These are phyloP conservation scores for Acanthurus tractus DNA, from an alignment of 2,797 vertebrate species.

Conservation along the genomic window DNA sequence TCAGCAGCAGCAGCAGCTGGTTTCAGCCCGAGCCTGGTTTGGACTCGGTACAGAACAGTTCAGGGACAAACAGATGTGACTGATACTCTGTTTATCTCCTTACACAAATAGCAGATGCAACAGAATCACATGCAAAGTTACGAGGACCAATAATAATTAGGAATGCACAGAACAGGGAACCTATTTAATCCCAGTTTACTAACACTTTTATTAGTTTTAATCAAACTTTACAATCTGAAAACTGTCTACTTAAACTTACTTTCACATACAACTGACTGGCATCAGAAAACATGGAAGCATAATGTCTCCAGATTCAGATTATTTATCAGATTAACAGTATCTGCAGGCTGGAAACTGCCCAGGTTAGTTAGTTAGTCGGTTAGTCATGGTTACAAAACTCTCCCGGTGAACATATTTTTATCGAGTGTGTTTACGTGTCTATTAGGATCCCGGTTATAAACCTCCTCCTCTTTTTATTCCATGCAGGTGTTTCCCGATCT, in stretches of 20 bases:
- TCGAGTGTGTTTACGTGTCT: no score
- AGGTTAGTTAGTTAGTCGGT: not conserved
- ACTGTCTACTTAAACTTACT: not conserved
- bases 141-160: constrained; percentile 13
- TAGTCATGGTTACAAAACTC: constrained; percentile 8
- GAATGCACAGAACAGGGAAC: not conserved
- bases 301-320: not conserved
- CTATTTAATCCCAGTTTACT: constrained; percentile 3
- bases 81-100: constrained; percentile 8
- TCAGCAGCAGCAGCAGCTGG: constrained; percentile 62
- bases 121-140: constrained; percentile 19
- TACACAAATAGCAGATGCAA: not conserved
- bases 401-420: no score
- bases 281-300: not conserved
- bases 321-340: not conserved
- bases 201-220: not conserved
- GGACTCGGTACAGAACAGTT: constrained; percentile 8
- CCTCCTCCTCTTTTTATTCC: no score
- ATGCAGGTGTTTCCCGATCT: no score
- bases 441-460: no score
- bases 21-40: constrained; percentile 7
- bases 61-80: constrained; percentile 30
- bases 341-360: not conserved
- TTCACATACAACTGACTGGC: not conserved
- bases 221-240: not conserved